phyloP scores from a whole-genome alignment of 2,888 invertebrate species.

The Caenorhabditis japonica region DNA sequence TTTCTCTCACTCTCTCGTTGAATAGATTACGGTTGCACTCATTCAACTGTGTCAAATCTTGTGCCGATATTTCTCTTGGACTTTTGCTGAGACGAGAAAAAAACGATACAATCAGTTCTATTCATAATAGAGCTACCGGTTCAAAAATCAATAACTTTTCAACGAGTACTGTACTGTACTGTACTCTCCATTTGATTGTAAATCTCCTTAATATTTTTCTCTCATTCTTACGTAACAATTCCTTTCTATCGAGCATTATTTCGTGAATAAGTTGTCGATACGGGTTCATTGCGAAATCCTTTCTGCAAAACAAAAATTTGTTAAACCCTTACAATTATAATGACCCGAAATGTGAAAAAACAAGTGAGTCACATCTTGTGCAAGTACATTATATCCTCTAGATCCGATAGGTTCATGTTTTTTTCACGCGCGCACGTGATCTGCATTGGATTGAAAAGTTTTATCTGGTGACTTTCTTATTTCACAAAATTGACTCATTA shows the following conservation, averaged over 20 bases:
- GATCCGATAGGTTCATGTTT: not conserved
- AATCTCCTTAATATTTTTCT: no score
- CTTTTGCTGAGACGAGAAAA: not conserved
- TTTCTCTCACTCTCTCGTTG: no score
- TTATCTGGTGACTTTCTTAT: no score
- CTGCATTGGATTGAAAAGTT: conserved; percentile 6
- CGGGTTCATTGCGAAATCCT: conserved; percentile 29
- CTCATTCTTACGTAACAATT: conserved; percentile 56
- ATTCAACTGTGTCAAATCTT: no score
- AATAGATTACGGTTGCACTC: no score
- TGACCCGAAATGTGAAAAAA: no score
- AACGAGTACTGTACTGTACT: no score
- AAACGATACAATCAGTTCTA: conserved; percentile 2
- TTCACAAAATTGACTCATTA: no score
- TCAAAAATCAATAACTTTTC: no score
- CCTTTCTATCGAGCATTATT: conserved; percentile 57
- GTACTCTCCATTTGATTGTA: not conserved
- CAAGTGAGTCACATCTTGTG: no score
- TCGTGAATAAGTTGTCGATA: conserved; percentile 42
- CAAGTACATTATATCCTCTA: no score
- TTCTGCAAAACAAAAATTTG: conserved; percentile 33
- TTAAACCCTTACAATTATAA: not conserved
- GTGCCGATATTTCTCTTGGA: conserved; percentile 7
- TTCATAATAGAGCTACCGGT: no score
- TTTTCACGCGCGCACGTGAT: conserved; percentile 35